Percentiles rank a stretch among this genome's conserved stretches.
These are phyloP conservation scores for Elysia chlorotica DNA, from an alignment of 1,140 invertebrate genomes.

Conservation along the genomic window DNA sequence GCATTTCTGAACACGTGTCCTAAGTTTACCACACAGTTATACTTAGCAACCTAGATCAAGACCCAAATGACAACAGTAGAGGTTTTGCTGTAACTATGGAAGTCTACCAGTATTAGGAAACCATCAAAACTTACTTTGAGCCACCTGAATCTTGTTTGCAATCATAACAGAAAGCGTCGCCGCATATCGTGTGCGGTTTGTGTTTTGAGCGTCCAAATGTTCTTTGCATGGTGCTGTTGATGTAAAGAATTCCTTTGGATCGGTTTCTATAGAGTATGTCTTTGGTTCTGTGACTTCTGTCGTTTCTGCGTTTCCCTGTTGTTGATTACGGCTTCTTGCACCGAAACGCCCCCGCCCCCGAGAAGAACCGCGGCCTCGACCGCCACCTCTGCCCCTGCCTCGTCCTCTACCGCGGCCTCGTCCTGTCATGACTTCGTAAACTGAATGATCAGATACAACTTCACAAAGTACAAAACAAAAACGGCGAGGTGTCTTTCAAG, in stretches of 20 bases:
- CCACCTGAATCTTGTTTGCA: slow-evolving; percentile 51
- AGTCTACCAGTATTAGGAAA: not conserved
- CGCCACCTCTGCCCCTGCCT: slow-evolving; percentile 8
- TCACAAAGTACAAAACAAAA: too few species aligned
- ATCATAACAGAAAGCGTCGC: slow-evolving; percentile 48
- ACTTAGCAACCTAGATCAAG: not conserved
- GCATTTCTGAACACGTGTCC: too few species aligned
- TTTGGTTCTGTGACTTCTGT: slow-evolving; percentile 12
- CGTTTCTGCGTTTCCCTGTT: not conserved
- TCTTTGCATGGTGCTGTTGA: slow-evolving; percentile 42
- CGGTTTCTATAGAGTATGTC: slow-evolving; percentile 35
- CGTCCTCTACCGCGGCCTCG: slow-evolving; percentile 25
- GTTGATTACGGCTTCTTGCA: not conserved
- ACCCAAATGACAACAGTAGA: not conserved
- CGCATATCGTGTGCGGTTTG: slow-evolving; percentile 50
- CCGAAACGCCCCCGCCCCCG: slow-evolving; percentile 1
- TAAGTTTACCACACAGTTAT: not conserved
- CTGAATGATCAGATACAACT: too few species aligned
- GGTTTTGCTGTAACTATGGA: not conserved
- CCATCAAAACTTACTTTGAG: slow-evolving; percentile 50
- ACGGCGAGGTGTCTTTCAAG: too few species aligned
- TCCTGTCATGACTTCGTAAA: slow-evolving; percentile 12
- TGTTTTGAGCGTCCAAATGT: slow-evolving; percentile 51
- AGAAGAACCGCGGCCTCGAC: slow-evolving; percentile 23
- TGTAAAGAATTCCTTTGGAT: slow-evolving; percentile 44